phyloP scores from a whole-genome alignment of 2,113 vertebrate species.

The Dinomys branickii region DNA sequence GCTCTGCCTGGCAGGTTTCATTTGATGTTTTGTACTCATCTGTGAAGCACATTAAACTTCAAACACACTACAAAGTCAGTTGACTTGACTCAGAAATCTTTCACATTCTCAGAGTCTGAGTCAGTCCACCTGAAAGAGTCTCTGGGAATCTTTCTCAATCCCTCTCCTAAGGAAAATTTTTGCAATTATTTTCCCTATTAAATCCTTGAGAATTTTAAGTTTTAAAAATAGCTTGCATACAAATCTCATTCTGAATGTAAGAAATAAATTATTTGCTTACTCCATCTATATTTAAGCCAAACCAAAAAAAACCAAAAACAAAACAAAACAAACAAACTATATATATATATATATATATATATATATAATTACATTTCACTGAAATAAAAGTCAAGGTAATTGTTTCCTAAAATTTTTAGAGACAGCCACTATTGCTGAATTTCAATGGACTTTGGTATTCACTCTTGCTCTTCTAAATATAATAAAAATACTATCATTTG shows the following conservation, averaged over 20 bases:
- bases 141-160: neutral
- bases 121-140: accelerated
- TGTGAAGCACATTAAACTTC: neutral
- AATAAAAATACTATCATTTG: neutral
- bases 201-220: neutral
- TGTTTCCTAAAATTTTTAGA: neutral
- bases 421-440: neutral
- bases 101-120: neutral
- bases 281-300: neutral
- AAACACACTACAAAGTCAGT: neutral
- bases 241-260: neutral
- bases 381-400: neutral
- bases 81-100: neutral
- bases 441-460: slow-evolving; percentile 10
- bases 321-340: too few relatives aligned
- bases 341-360: too few relatives aligned
- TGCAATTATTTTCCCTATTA: too few relatives aligned
- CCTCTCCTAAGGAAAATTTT: neutral
- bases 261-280: neutral
- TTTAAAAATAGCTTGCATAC: neutral
- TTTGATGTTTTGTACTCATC: neutral
- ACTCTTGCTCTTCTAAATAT: neutral
- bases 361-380: neutral
- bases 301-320: too few relatives aligned
- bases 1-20: neutral